These are phyloP conservation scores for Sminthurinus aureus DNA, from an alignment of 2,888 invertebrate species.

Conservation along the genomic window DNA sequence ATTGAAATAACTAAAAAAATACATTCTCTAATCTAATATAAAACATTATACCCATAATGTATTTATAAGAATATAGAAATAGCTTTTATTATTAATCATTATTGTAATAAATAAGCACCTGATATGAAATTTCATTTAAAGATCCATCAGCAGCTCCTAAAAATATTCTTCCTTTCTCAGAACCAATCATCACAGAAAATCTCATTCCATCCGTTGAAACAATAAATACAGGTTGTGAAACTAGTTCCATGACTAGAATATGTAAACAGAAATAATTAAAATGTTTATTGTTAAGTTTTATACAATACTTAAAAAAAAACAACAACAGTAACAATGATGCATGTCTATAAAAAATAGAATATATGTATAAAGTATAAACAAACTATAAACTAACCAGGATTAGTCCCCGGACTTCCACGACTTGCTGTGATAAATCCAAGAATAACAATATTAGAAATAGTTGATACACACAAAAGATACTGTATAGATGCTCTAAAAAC, in stretches of 20 bases:
- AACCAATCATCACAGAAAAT: constrained; percentile 82
- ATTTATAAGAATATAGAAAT: too few species aligned
- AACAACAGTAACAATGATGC: constrained; percentile 8
- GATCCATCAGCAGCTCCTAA: constrained; percentile 94
- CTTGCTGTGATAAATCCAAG: constrained; percentile 72
- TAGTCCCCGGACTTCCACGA: background rate
- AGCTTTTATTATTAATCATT: too few species aligned
- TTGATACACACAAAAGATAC: constrained; percentile 88
- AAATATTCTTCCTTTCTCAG: constrained; percentile 87
- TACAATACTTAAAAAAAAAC: background rate
- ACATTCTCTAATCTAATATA: too few species aligned
- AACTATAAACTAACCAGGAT: background rate
- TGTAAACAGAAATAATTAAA: constrained; percentile 64
- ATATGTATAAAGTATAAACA: background rate
- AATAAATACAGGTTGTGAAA: constrained; percentile 94
- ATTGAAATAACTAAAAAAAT: too few species aligned
- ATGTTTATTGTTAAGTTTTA: background rate
- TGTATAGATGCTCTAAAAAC: constrained; percentile 91
- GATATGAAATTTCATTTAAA: constrained; percentile 93
- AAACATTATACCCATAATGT: too few species aligned
- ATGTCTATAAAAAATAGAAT: too few species aligned
- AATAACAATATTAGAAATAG: constrained; percentile 92
- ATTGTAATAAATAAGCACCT: constrained; percentile 68
- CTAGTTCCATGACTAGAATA: constrained; percentile 78
- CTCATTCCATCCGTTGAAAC: constrained; percentile 88